Evolutionary conservation across 2,888 invertebrate genomes (phyloP), one percentile per base, ranked within the genome.

Genomic region (Torymus texanus): DNA sequence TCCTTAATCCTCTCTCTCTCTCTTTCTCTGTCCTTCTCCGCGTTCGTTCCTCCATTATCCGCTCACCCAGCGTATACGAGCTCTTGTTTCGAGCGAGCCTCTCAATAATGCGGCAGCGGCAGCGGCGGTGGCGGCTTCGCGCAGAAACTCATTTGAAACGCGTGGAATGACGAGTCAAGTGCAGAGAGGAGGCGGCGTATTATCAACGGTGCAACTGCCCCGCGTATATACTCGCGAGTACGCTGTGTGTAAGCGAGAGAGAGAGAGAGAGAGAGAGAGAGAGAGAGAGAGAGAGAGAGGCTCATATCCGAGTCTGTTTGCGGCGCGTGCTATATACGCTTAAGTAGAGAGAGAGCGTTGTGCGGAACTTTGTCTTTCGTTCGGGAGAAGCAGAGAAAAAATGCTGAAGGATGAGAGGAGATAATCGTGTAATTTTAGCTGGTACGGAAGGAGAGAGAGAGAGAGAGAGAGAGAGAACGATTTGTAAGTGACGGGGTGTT

Each of bases 111-210:
- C 58, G 50, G 55, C 51, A 1, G 56, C 51, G 0, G 56, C 29
- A 16, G 56, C 21, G 24, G n/a, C 24, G 21, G 71, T 50, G 18
- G 29, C 41, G 53, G 59, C 18, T 29, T 18, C 14, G 14, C 51
- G 5, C 62, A 55, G 65, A 72, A 78, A 59, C 59, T 72, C 72
- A 66, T 71, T 78, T 72, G 24, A 55, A 61, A 41, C 50, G 53
- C 59, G 65, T 16, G 70, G 55, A 76, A 70, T 56, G 63, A 65
- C 63, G 63, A 76, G 70, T 65, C 66, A 59, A 78, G 72, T 66
- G 66, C 66, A 65, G 50, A 10, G 53, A 12, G 14, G 29, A 5
- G 51, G 18, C 53, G 51, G 50, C 50, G 12, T 12, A 21, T 63
- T 63, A 63, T 63, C 50, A 63, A 16, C 50, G n/a, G 41, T 18